Evolutionary conservation across 2,113 vertebrate genomes (phyloP), one percentile per base, ranked within the genome.

Genomic region (Nipponia nippon): DNA sequence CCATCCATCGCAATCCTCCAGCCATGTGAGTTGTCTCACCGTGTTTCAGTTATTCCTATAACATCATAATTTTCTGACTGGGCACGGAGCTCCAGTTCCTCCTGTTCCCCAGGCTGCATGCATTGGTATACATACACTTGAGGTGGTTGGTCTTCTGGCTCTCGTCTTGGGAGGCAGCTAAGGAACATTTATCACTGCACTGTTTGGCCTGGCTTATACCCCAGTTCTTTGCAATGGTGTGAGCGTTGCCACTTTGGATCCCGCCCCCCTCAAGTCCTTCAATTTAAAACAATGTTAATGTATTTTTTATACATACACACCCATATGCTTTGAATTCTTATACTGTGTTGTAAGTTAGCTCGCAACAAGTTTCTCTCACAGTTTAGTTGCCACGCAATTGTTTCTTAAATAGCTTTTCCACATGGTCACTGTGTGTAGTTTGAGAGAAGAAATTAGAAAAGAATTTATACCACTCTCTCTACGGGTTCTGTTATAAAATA

Each of bases 371-470:
- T 92, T 62, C 40, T 80, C 69, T 90, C 52, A 56, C 22, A 15
- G 77, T 80, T 71, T 47, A 87, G 34, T 87, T 87, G 58, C 42
- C 73, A 27, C 71, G 52, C 46, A 72, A 19, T 62, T 87, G 38
- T 88, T 88, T 88, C 58, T 77, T 69, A 81, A 88, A 90, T 73
- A 67, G 63, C n/a, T 96, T 88, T 96, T 88, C 79, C 87, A 90
- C n/a, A 44, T 69, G 75, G 79, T 72, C 20, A 8, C 20, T 69
- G 6, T 47, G 46, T 55, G 55, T 88, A 38, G 56, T 87, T 94
- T 69, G 38, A 84, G 40, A 94, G 63, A 81, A 90, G 11, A 92
- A 86, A 87, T 67, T 47, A 82, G 47, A 82, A 58, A 71, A 93
- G 11, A 44, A 85, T 82, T 90, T 77, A 82, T 82, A 82, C 53